phyloP scores from a whole-genome alignment of 1,140 invertebrate genomes.

The Goniozus legneri region DNA sequence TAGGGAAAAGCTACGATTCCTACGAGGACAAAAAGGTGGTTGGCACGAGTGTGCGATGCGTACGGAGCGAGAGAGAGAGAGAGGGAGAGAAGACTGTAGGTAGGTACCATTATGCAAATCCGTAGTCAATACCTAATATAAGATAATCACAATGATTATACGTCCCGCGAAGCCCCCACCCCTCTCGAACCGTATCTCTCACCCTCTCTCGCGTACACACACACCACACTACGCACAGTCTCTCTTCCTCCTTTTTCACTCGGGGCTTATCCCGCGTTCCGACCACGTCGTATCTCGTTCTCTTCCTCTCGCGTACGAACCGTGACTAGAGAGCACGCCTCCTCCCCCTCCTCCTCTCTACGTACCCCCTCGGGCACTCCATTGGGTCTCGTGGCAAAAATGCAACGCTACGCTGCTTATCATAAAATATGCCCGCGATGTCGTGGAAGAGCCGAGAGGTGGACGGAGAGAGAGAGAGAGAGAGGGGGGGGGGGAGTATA shows the following conservation, averaged over 20 bases:
- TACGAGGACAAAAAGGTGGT: neutral
- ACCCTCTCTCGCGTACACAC: slow-evolving; percentile 22
- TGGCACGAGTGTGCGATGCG: neutral
- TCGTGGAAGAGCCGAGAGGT: slow-evolving; percentile 24
- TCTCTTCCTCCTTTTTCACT: slow-evolving; percentile 7
- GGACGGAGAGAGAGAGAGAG: slow-evolving; percentile 20
- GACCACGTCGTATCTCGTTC: too few relatives aligned
- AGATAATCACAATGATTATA: slow-evolving; percentile 55
- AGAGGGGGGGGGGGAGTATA: slow-evolving; percentile 1
- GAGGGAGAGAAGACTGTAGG: slow-evolving; percentile 29
- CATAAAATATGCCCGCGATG: slow-evolving; percentile 50
- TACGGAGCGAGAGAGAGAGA: slow-evolving; percentile 15
- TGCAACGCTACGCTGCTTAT: slow-evolving; percentile 51
- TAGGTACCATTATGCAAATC: slow-evolving; percentile 53
- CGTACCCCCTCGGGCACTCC: slow-evolving; percentile 15
- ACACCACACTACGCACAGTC: neutral
- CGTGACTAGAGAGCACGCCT: neutral
- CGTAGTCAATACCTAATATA: slow-evolving; percentile 54
- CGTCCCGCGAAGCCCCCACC: slow-evolving; percentile 24
- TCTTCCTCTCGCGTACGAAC: slow-evolving; percentile 5
- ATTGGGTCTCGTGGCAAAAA: slow-evolving; percentile 35
- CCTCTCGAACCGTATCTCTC: slow-evolving; percentile 18
- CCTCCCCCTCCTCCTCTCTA: slow-evolving; percentile 2
- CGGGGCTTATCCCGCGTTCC: slow-evolving; percentile 20
- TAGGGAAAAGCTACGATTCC: neutral